Evolutionary conservation across 2,113 vertebrate genomes (phyloP), one percentile per base, ranked within the genome.

Genomic region (Cynopterus brachyotis): DNA sequence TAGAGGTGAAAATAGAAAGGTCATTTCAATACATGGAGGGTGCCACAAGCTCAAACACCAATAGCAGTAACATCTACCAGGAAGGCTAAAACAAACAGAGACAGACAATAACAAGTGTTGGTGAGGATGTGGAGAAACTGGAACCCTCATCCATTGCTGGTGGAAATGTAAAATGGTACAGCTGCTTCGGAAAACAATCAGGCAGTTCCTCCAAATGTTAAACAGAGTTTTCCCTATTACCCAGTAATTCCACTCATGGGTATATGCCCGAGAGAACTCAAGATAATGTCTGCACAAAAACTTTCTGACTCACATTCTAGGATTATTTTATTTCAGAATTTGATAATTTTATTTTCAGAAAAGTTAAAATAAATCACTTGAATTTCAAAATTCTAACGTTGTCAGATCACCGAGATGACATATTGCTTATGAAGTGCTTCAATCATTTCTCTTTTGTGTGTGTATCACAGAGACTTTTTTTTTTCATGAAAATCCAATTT

Each of bases 281-380:
- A 62, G 28, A 45, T 19, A 24, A n/a, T 20, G 24, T 69, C 32
- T 50, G 10, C 42, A 75, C 10, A 24, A 42, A 85, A 32, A 32
- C 32, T 19, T 64, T 85, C 76, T 72, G 47, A 80, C 30, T 57
- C 45, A 32, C 32, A 90, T 72, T 57, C 32, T 2, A 80, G 10
- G 30, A 79, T 87, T 80, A 76, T 91, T 53, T 93, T 72, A 89
- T 85, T 92, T 89, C 2, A 45, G 86, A 17, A 83, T 4, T 59
- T 60, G 30, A 73, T 35, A 81, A 37, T 86, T 95, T n/a, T 42
- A 80, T 87, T 88, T 90, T 84, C 28, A 81, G 81, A 89, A 60
- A 37, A 82, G 66, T 92, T 79, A 83, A 55, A 95, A 95, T 57
- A 95, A 70, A 66, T 72, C 15, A 62, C 22, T 88, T 30, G n/a